Evolutionary conservation across 2,888 invertebrate species (phyloP).

Genomic region (Polia nebulosa): DNA sequence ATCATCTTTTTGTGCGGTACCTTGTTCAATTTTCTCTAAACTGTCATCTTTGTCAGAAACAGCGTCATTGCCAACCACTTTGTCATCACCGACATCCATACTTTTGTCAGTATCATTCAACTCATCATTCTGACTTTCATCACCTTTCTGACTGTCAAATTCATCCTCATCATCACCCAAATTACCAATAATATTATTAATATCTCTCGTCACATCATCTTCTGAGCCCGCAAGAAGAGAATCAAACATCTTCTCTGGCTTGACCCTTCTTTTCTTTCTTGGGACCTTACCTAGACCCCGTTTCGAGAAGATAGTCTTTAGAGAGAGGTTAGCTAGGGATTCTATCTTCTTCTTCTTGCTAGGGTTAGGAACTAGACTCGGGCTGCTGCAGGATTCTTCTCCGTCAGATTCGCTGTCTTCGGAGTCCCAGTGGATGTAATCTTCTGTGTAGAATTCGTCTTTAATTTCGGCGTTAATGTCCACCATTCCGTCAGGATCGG

Average conservation of each 20-base stretch:
- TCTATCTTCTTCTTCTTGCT: slow-evolving; percentile 64
- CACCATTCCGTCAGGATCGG: slow-evolving; percentile 78
- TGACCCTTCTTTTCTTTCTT: slow-evolving; percentile 69
- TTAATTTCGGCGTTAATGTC: slow-evolving; percentile 74
- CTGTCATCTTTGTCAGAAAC: slow-evolving; percentile 13
- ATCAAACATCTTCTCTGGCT: slow-evolving; percentile 56
- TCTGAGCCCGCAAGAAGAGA: slow-evolving; percentile 52
- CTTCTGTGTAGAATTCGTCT: slow-evolving; percentile 70
- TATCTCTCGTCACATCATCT: slow-evolving; percentile 66
- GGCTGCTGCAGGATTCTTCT: slow-evolving; percentile 21
- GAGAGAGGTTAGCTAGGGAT: slow-evolving; percentile 69
- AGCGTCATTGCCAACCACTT: neutral
- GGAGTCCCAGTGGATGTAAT: slow-evolving; percentile 79
- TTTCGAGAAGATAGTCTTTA: slow-evolving; percentile 80
- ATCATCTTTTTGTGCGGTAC: neutral
- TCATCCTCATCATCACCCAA: slow-evolving; percentile 58
- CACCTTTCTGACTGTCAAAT: neutral
- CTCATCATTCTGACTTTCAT: slow-evolving; percentile 8
- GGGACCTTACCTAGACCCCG: slow-evolving; percentile 78
- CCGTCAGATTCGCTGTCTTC: slow-evolving; percentile 62
- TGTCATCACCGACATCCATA: slow-evolving; percentile 1
- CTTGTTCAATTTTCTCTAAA: slow-evolving; percentile 2
- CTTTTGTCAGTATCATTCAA: slow-evolving; percentile 1
- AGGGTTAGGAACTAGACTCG: neutral
- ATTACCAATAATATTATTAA: slow-evolving; percentile 74